Evolutionary conservation across 2,888 invertebrate genomes (phyloP).

Genomic region (Trachelus stipa): DNA sequence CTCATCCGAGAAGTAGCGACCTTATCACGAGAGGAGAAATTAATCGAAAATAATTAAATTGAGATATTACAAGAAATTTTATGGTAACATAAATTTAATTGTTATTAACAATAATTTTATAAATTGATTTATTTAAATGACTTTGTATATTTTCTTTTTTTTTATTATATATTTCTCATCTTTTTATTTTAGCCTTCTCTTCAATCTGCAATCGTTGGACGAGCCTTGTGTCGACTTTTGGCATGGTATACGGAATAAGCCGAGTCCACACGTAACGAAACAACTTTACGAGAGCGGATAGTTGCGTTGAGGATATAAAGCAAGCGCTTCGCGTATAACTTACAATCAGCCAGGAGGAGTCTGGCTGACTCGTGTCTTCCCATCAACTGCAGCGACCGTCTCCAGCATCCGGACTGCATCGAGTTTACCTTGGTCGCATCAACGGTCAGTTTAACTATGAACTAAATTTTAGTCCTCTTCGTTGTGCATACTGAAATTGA

Average conservation of each 20-base stretch:
- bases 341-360: slow-evolving; percentile 61
- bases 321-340: slow-evolving; percentile 65
- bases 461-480: not conserved
- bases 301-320: slow-evolving; percentile 65
- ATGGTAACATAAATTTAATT: too few species aligned
- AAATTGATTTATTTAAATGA: not conserved
- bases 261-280: slow-evolving; percentile 21
- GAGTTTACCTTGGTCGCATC: slow-evolving; percentile 50
- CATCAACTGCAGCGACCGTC: slow-evolving; percentile 17
- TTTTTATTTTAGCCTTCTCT: not conserved
- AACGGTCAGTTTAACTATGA: slow-evolving; percentile 31
- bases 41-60: not conserved
- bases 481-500: not conserved
- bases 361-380: slow-evolving; percentile 36
- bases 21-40: not conserved
- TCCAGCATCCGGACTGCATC: slow-evolving; percentile 29
- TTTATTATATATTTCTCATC: not conserved
- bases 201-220: not conserved
- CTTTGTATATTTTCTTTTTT: not conserved
- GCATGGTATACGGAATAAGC: not conserved
- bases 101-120: not conserved
- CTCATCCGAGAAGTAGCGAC: not conserved
- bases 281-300: slow-evolving; percentile 66
- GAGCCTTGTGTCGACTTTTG: not conserved
- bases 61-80: not conserved